These are phyloP conservation scores for Ceratina japonica DNA, from an alignment of 1,140 invertebrate genomes.

Conservation along the genomic window DNA sequence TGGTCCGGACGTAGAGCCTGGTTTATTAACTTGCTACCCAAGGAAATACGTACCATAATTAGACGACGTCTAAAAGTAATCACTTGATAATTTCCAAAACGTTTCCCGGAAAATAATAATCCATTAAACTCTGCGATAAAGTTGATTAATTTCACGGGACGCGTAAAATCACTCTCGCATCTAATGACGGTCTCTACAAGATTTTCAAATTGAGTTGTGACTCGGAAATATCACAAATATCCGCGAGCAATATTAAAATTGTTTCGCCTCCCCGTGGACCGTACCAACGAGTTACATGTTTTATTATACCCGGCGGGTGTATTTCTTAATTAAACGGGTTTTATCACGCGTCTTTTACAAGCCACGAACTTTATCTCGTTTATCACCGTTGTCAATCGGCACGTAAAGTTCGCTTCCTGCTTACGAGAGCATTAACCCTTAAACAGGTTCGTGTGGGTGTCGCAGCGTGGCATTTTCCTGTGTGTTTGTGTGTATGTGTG, in stretches of 20 bases:
- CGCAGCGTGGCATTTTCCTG: too few relatives aligned
- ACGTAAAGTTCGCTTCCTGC: conserved; percentile 25
- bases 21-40: neutral
- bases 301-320: neutral
- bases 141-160: too few relatives aligned
- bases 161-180: too few relatives aligned
- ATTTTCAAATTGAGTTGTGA: too few relatives aligned
- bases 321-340: conserved; percentile 21
- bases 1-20: neutral
- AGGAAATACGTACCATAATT: too few relatives aligned
- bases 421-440: conserved; percentile 29
- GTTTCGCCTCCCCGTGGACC: neutral
- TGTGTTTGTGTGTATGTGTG: neutral
- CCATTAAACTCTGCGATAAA: too few relatives aligned
- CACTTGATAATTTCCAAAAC: too few relatives aligned
- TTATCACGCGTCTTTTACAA: conserved; percentile 10
- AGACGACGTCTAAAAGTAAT: too few relatives aligned
- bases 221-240: neutral
- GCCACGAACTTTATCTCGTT: conserved; percentile 13
- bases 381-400: conserved; percentile 11
- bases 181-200: too few relatives aligned
- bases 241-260: neutral
- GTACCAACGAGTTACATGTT: neutral
- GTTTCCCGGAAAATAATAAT: too few relatives aligned
- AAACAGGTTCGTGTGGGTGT: too few relatives aligned